phyloP scores from a whole-genome alignment of 2,113 vertebrate species.

The Suncus etruscus region DNA sequence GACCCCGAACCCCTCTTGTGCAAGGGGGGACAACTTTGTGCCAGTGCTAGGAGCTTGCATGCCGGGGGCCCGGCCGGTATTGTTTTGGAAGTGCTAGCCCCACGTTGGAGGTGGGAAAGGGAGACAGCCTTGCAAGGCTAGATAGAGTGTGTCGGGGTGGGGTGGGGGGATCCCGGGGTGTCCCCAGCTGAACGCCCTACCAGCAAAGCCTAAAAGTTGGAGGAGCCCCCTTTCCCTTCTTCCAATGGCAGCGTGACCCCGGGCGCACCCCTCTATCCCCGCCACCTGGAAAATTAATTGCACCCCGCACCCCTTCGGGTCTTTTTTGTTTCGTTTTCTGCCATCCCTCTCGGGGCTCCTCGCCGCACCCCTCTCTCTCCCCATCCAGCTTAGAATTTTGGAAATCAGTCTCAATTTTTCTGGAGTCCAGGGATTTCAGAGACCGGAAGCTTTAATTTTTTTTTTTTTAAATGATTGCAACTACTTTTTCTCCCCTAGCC shows the following conservation, averaged over 20 bases:
- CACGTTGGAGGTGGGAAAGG: not conserved
- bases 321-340: conserved; percentile 82
- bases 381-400: too few relatives aligned
- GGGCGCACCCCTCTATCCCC: not conserved
- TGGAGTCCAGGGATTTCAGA: conserved; percentile 75
- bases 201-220: conserved; percentile 68
- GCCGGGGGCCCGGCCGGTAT: conserved; percentile 27
- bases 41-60: conserved; percentile 31
- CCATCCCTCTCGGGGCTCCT: not conserved
- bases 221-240: not conserved
- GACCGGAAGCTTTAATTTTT: conserved; percentile 84
- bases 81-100: conserved; percentile 65
- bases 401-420: not conserved
- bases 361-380: too few relatives aligned
- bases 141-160: conserved; percentile 1
- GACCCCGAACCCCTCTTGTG: conserved; percentile 34
- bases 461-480: conserved; percentile 66
- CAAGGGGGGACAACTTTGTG: conserved; percentile 71
- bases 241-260: not conserved
- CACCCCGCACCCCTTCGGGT: not conserved
- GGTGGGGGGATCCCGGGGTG: not conserved
- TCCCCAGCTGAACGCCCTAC: not conserved
- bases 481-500: conserved; percentile 22
- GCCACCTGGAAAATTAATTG: not conserved
- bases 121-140: not conserved